Evolutionary conservation across 2,797 vertebrate species (phyloP), one percentile per base, ranked within the genome.

Genomic region (Acridotheres tristis): DNA sequence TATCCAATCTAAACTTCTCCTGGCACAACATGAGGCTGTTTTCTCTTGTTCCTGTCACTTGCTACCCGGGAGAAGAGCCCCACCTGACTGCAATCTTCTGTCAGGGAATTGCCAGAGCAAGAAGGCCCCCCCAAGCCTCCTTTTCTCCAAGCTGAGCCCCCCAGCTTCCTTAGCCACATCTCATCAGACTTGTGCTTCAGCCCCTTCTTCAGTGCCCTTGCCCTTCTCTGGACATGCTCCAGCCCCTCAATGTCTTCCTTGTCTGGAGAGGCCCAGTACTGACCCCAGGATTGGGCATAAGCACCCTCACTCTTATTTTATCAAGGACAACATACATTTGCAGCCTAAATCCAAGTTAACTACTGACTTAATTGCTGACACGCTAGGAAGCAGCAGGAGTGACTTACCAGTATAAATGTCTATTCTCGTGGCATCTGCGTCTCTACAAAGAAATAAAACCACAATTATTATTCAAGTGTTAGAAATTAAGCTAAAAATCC

Each of bases 391-490:
- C 45, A 43, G 38, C 38, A 79, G 75, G 58, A 62, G 6, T 69
- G 26, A 93, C 95, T 95, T 98, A 99, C 99, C 99, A 97, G 98
- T 98, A 96, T 98, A 99, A 97, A 99, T 99, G 97, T 99, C 99
- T 97, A 99, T 99, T 97, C 99, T 98, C 3, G 99, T 99, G 82
- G 99, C 99, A 98, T 98, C 99, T 82, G 99, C 99, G 98, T 99
- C 99, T 98, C 99, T 99, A 97, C 51, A 97, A 98, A 97, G 94
- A 51, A 97, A 96, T 48, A 91, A 93, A 95, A 90, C 48, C 42
- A 73, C 54, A 92, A 68, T 62, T 59, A 94, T 58, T 45, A 93
- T 62, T 53, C 57, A 96, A 93, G 83, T 22, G 6, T 74, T 32
- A 45, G 40, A 92, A 94, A 94, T 8, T 3, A 92, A 74, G 27